These are phyloP conservation scores for Jacana jacana DNA, from an alignment of 2,113 vertebrate genomes.

Conservation along the genomic window DNA sequence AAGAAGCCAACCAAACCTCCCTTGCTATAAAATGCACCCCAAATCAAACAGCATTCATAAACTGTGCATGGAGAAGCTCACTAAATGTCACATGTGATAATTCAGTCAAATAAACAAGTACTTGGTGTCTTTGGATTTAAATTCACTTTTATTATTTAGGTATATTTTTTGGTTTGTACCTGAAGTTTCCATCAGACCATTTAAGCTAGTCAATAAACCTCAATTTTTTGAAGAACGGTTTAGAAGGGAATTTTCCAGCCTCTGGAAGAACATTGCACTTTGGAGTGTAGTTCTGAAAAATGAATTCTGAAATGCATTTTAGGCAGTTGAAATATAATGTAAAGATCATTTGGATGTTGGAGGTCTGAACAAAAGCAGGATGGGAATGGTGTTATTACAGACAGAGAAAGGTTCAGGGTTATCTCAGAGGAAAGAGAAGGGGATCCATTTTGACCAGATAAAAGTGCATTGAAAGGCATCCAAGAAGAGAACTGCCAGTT, in stretches of 20 bases:
- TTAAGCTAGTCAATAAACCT: neutral
- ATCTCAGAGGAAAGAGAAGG: neutral
- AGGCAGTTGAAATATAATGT: neutral
- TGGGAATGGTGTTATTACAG: neutral
- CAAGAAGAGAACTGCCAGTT: neutral
- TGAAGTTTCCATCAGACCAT: neutral
- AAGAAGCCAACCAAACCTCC: neutral
- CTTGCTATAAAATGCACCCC: neutral
- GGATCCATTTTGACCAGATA: neutral
- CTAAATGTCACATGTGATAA: neutral
- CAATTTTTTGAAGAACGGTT: neutral
- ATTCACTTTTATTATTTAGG: neutral
- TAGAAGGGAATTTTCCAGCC: neutral
- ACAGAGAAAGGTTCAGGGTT: neutral
- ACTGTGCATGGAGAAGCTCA: neutral
- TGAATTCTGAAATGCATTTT: neutral
- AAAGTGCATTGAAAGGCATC: neutral
- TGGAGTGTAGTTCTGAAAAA: constrained; percentile 16
- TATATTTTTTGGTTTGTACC: neutral
- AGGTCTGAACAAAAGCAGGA: constrained; percentile 18
- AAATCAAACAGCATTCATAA: neutral
- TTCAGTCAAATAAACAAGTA: neutral
- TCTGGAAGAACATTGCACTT: constrained; percentile 45
- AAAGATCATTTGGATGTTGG: constrained; percentile 6
- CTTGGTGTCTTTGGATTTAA: neutral